Evolutionary conservation across 2,888 invertebrate genomes (phyloP).

Genomic region (Galeruca laticollis): DNA sequence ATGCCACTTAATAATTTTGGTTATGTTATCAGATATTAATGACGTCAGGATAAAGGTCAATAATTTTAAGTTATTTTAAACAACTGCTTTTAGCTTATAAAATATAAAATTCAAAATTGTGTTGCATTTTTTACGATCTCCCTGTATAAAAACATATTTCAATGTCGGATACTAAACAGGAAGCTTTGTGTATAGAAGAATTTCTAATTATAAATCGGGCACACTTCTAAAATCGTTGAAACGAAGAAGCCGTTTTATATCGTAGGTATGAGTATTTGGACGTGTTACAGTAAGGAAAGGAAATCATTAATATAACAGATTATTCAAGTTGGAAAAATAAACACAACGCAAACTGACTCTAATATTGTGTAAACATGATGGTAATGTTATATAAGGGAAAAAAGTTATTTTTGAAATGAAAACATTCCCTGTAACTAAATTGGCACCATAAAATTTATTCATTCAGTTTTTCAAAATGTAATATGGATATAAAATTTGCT

Average conservation of each 20-base stretch:
- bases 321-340: neutral
- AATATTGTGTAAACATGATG: too few species aligned
- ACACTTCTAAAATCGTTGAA: conserved; percentile 11
- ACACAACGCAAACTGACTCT: neutral
- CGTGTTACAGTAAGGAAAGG: neutral
- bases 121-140: neutral
- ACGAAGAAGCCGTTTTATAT: conserved; percentile 1
- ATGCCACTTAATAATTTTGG: too few species aligned
- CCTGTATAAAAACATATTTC: conserved; percentile 2
- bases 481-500: too few species aligned
- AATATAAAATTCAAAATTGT: conserved; percentile 3
- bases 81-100: too few species aligned
- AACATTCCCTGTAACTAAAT: too few species aligned
- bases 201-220: conserved; percentile 17
- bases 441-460: too few species aligned
- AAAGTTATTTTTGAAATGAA: too few species aligned
- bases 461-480: too few species aligned
- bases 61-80: too few species aligned
- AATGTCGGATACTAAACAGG: conserved; percentile 1
- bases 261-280: neutral
- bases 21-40: too few species aligned
- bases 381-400: too few species aligned
- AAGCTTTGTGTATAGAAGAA: conserved; percentile 3
- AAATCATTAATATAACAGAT: neutral
- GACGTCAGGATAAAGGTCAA: too few species aligned